Percentiles rank a stretch among this genome's conserved stretches.
phyloP scores from a whole-genome alignment of 2,888 invertebrate species.

The Acronicta psi region DNA sequence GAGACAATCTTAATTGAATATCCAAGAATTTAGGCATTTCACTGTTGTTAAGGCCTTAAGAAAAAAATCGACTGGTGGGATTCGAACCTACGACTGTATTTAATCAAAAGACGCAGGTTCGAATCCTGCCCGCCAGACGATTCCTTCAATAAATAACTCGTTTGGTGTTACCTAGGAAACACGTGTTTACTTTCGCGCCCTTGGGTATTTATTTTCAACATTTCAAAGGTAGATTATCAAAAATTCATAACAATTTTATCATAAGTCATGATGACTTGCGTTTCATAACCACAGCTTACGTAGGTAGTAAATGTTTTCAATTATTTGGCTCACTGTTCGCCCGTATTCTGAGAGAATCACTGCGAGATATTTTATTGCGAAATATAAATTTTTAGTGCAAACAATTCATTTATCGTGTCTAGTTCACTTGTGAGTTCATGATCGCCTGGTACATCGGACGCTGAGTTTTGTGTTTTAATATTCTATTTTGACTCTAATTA shows the following conservation, averaged over 20 bases:
- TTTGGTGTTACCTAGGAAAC: too few relatives aligned
- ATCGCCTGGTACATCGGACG: background rate
- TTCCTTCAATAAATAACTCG: too few relatives aligned
- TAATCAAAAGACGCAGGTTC: too few relatives aligned
- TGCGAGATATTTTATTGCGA: background rate
- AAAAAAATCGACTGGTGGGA: too few relatives aligned
- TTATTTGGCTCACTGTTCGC: constrained; percentile 15
- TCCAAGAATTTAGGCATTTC: too few relatives aligned
- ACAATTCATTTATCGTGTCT: background rate
- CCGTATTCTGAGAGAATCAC: constrained; percentile 4
- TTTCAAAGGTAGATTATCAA: background rate
- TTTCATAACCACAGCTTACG: background rate
- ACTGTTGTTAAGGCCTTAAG: too few relatives aligned
- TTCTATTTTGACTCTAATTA: constrained; percentile 2
- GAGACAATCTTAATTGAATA: too few relatives aligned
- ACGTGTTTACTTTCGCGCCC: too few relatives aligned
- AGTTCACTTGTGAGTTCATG: background rate
- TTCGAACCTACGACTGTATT: too few relatives aligned
- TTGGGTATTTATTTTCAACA: background rate
- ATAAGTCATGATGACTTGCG: constrained; percentile 33
- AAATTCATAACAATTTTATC: constrained; percentile 5
- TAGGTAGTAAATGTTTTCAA: background rate
- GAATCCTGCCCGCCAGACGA: too few relatives aligned
- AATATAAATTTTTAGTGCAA: background rate
- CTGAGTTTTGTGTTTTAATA: too few relatives aligned